phyloP scores from a whole-genome alignment of 23 tunicate species.

The Halocynthia roretzi region DNA sequence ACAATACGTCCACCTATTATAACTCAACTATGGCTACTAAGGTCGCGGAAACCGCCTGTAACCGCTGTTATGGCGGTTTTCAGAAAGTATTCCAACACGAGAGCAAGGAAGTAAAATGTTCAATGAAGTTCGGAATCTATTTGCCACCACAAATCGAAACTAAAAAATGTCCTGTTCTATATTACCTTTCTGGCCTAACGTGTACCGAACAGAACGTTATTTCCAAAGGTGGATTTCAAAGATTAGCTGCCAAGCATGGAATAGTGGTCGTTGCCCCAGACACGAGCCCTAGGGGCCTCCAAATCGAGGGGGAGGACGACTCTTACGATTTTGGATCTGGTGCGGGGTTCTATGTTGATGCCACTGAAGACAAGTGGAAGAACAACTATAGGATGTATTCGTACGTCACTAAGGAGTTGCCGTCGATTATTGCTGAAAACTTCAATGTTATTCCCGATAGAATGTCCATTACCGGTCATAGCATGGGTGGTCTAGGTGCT shows the following conservation, averaged over 20 bases:
- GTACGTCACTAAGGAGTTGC: constrained; percentile 83
- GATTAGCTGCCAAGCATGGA: constrained; percentile 79
- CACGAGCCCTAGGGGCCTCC: constrained; percentile 91
- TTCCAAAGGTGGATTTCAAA: constrained; percentile 70
- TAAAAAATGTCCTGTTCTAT: constrained; percentile 87
- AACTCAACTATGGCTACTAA: constrained; percentile 27
- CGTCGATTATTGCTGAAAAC: constrained; percentile 5
- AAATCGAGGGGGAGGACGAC: constrained; percentile 91
- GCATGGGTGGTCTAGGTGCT: constrained; percentile 99
- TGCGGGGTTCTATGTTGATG: constrained; percentile 97
- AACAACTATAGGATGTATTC: constrained; percentile 91
- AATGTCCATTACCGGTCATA: constrained; percentile 71
- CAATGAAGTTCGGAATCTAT: constrained; percentile 78
- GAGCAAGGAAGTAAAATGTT: constrained; percentile 83
- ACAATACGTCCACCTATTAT: too few species aligned
- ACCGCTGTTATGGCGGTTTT: constrained; percentile 76
- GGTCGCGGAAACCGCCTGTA: constrained; percentile 55
- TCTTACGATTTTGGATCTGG: constrained; percentile 97
- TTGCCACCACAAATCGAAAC: constrained; percentile 79
- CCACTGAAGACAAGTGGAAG: constrained; percentile 94
- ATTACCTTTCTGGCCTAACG: constrained; percentile 88
- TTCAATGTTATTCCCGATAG: constrained; percentile 33
- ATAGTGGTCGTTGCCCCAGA: constrained; percentile 89
- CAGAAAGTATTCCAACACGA: constrained; percentile 92
- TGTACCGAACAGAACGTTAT: constrained; percentile 98